phyloP scores from a whole-genome alignment of 92 coral and sea anemone genomes.

The Parazoanthus swiftii region DNA sequence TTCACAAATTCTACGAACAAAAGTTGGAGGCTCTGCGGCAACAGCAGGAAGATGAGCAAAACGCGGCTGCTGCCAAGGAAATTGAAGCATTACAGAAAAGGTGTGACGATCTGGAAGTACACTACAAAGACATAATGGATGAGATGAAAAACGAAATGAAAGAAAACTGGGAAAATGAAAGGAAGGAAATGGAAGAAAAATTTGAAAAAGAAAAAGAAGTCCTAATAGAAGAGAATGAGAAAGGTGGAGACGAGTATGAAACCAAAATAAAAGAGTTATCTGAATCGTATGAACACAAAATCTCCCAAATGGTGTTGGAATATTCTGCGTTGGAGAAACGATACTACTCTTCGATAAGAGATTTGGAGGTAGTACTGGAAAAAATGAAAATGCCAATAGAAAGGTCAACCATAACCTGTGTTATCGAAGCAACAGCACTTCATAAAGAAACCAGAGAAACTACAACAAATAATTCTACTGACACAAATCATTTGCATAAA shows the following conservation, averaged over 20 bases:
- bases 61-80: slow-evolving; percentile 34
- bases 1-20: slow-evolving; percentile 36
- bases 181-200: slow-evolving; percentile 51
- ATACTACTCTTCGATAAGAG: slow-evolving; percentile 46
- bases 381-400: slow-evolving; percentile 57
- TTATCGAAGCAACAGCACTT: not conserved
- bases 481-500: not conserved
- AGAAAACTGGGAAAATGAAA: slow-evolving; percentile 58
- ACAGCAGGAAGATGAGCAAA: slow-evolving; percentile 41
- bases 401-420: not conserved
- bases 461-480: not conserved
- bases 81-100: slow-evolving; percentile 26
- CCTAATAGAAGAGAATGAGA: slow-evolving; percentile 46
- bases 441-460: not conserved
- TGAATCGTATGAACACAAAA: slow-evolving; percentile 53
- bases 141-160: slow-evolving; percentile 52
- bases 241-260: slow-evolving; percentile 49
- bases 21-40: slow-evolving; percentile 35
- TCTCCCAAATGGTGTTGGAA: slow-evolving; percentile 61
- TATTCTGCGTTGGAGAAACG: slow-evolving; percentile 55
- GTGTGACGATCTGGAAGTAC: slow-evolving; percentile 37
- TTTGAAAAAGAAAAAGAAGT: slow-evolving; percentile 56
- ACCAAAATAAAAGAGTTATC: slow-evolving; percentile 45
- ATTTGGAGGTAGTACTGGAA: slow-evolving; percentile 49
- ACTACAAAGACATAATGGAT: slow-evolving; percentile 47